Percentiles rank a stretch among this genome's conserved stretches.
phyloP scores from a whole-genome alignment of 2,797 vertebrate genomes.

The Phrynocephalus guinanensis region DNA sequence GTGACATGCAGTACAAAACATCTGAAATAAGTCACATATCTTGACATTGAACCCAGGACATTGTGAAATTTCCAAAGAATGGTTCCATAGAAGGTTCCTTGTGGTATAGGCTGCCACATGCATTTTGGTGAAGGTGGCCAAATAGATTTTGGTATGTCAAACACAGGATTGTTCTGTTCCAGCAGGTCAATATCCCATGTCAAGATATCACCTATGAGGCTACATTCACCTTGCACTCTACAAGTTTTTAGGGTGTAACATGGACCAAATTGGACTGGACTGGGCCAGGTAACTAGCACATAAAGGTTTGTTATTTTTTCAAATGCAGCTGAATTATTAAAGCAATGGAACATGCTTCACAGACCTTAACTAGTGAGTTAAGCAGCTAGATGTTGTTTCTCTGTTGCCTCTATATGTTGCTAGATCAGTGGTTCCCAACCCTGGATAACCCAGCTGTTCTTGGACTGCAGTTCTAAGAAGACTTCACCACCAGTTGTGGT shows the following conservation, averaged over 20 bases:
- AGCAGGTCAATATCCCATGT: neutral
- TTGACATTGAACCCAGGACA: neutral
- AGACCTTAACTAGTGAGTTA: neutral
- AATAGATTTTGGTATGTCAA: neutral
- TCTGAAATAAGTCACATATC: neutral
- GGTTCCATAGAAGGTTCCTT: neutral
- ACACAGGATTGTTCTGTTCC: neutral
- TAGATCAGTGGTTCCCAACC: too few relatives aligned
- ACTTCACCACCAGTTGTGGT: too few relatives aligned
- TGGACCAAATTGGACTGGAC: neutral
- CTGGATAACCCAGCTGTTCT: too few relatives aligned
- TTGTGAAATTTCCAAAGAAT: neutral
- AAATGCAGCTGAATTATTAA: neutral
- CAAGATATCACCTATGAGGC: neutral
- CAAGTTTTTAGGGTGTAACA: neutral
- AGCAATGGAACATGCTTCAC: neutral
- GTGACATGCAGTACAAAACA: neutral
- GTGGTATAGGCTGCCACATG: neutral
- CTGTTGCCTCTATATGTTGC: too few relatives aligned
- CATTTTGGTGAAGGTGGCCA: neutral
- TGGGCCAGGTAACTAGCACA: neutral
- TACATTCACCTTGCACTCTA: neutral
- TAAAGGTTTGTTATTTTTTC: neutral
- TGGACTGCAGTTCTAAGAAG: too few relatives aligned
- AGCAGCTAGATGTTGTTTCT: neutral